phyloP scores from a whole-genome alignment of 2,113 vertebrate genomes.

The Ahaetulla prasina region DNA sequence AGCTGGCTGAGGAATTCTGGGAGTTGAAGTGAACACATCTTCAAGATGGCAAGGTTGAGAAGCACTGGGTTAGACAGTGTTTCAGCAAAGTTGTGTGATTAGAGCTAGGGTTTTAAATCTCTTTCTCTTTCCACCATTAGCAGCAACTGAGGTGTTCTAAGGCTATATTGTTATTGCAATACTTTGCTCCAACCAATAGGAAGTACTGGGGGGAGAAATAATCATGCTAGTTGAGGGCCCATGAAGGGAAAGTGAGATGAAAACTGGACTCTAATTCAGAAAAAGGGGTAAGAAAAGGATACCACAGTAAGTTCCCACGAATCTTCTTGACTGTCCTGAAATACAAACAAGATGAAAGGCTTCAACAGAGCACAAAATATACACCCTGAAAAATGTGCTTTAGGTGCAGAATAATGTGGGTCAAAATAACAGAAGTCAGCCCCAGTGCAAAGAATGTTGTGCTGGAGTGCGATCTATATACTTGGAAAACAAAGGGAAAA shows the following conservation, averaged over 20 bases:
- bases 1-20: too few species aligned
- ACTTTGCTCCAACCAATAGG: neutral
- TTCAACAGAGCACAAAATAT: neutral
- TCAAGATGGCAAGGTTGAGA: too few species aligned
- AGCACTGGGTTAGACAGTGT: too few species aligned
- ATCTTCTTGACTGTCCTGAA: slow-evolving; percentile 59
- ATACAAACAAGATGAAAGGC: neutral
- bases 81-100: too few species aligned
- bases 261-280: neutral
- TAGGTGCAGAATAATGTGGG: neutral
- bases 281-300: slow-evolving; percentile 25
- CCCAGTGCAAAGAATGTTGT: too few species aligned
- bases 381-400: too few species aligned
- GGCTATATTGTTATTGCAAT: neutral
- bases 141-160: neutral
- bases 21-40: too few species aligned
- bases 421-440: neutral
- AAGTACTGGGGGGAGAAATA: neutral
- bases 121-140: neutral
- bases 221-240: neutral
- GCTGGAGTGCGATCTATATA: neutral
- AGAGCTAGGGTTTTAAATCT: neutral
- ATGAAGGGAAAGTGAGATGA: neutral
- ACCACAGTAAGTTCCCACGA: slow-evolving; percentile 65
- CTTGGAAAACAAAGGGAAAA: neutral